phyloP scores from a whole-genome alignment of 37 sponge, comb jelly and placozoan genomes.

The Chondrilla cf. caribensis region DNA sequence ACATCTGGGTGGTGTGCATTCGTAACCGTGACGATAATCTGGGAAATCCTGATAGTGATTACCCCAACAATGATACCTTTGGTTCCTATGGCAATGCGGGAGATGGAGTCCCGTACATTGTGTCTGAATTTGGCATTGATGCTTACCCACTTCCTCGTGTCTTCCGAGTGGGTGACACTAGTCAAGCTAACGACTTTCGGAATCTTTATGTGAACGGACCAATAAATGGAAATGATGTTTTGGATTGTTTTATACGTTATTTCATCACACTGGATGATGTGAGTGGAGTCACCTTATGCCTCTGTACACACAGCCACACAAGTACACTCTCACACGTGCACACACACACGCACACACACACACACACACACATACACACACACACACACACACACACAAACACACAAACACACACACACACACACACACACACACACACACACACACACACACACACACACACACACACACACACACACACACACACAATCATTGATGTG shows the following conservation, averaged over 20 bases:
- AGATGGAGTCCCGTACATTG: not conserved
- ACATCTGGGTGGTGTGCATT: conserved; percentile 23
- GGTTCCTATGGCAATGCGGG: not conserved
- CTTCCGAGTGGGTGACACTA: not conserved
- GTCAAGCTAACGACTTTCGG: not conserved
- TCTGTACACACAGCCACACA: not conserved
- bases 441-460: too few species aligned
- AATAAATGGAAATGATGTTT: not conserved
- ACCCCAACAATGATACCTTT: not conserved
- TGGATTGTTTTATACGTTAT: conserved; percentile 18
- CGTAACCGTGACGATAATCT: too few species aligned
- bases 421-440: too few species aligned
- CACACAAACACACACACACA: too few species aligned
- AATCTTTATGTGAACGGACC: not conserved
- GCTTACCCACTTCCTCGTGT: not conserved
- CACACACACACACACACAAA: too few species aligned
- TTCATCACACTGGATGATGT: not conserved
- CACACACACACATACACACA: too few species aligned
- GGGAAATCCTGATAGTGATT: conserved; percentile 1
- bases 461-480: too few species aligned
- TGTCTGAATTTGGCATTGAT: not conserved
- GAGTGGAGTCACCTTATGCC: too few species aligned
- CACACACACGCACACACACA: too few species aligned
- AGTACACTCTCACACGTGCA: too few species aligned
- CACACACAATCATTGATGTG: too few species aligned